Conservation (phyloP, 2,113 vertebrate species). For the Excalfactoria chinensis region DNA sequence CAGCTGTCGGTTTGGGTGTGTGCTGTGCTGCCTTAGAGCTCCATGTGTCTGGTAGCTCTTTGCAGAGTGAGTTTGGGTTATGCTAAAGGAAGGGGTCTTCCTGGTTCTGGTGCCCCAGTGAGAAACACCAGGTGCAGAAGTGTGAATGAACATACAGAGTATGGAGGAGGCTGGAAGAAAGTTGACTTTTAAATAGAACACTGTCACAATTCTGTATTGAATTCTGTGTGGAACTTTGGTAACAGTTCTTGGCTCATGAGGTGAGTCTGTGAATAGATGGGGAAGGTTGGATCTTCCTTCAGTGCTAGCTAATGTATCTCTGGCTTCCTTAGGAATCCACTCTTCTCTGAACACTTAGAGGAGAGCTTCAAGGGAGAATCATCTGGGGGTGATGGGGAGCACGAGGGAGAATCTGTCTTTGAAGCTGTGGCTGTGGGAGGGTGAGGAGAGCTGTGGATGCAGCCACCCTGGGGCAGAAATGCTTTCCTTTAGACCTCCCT, state of each 20-base stretch:
- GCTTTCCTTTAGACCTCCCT: constrained; percentile 37
- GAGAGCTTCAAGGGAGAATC: not conserved
- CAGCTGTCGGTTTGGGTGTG: not conserved
- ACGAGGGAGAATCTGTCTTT: not conserved
- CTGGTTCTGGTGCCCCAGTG: not conserved
- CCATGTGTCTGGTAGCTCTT: not conserved
- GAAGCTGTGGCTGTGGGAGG: not conserved
- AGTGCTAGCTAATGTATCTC: not conserved
- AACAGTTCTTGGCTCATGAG: fast-evolving
- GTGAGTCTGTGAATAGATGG: not conserved
- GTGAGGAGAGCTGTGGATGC: not conserved
- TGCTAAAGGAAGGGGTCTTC: not conserved
- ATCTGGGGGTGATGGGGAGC: not conserved
- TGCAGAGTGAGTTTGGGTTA: not conserved
- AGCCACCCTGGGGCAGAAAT: not conserved
- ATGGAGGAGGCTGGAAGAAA: not conserved
- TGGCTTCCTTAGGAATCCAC: not conserved
- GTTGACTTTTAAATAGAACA: not conserved
- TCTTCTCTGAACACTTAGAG: not conserved
- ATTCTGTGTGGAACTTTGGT: not conserved
- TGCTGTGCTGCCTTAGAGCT: not conserved
- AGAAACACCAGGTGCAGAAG: not conserved
- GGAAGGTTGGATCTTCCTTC: not conserved
- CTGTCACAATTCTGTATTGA: not conserved
- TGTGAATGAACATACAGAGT: too few relatives aligned